Conservation (phyloP, 2,888 invertebrate species). For the Homarus gammarus region DNA sequence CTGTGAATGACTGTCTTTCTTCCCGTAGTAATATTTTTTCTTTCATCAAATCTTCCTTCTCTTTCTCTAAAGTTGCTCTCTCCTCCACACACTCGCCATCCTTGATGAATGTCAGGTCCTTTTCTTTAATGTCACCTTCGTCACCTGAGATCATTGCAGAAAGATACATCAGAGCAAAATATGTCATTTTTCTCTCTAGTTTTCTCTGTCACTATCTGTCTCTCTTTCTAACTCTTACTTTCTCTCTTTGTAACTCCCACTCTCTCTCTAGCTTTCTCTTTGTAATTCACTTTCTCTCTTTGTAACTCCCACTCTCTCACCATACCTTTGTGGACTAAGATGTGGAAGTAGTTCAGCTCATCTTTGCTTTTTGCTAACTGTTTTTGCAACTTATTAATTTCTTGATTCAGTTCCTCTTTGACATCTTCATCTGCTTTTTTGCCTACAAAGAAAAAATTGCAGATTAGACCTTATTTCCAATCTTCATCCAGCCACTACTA, state of each 20-base stretch:
- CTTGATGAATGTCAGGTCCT: conserved; percentile 23
- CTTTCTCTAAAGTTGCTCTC: conserved; percentile 32
- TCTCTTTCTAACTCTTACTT: not conserved
- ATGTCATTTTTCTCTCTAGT: not conserved
- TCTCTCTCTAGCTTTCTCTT: too few species aligned
- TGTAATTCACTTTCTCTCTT: too few species aligned
- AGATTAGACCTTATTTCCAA: not conserved
- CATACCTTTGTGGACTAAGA: conserved; percentile 9
- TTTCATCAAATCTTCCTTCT: conserved; percentile 35
- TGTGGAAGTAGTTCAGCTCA: not conserved
- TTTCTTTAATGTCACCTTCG: not conserved
- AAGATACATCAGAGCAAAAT: too few species aligned
- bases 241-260: too few species aligned
- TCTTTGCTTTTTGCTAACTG: conserved; percentile 27
- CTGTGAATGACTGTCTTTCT: conserved; percentile 58
- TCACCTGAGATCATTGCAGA: not conserved
- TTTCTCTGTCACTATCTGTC: too few species aligned
- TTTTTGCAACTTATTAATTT: conserved; percentile 22
- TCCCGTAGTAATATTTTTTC: conserved; percentile 42
- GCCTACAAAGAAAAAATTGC: conserved; percentile 5
- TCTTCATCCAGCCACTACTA: not conserved
- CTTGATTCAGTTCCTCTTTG: conserved; percentile 24
- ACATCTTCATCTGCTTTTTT: not conserved
- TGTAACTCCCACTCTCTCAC: too few species aligned
- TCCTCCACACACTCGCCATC: conserved; percentile 46